Evolutionary conservation across 2,797 vertebrate genomes (phyloP), one percentile per base, ranked within the genome.

Genomic region (Gymnopithys bicolor): DNA sequence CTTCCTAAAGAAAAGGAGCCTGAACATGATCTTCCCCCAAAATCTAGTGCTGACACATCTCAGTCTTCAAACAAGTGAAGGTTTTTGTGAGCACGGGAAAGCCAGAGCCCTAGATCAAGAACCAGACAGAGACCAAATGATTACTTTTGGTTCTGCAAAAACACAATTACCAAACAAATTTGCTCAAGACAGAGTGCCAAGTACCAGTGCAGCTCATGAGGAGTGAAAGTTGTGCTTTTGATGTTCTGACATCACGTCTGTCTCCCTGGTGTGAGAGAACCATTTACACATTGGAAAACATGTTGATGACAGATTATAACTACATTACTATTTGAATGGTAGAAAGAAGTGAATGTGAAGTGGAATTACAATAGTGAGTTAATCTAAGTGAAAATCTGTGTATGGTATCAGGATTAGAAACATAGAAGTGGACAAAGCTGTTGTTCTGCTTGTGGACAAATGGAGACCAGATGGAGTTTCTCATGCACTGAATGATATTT

Each of bases 71-170:
- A 25, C 6, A 30, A 66, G 15, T 10, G 13, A 23, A 35, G 12
- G 30, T 43, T 69, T 25, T 27, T 23, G 39, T 46, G 18, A 67
- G 13, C 23, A 24, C 12, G 19, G 17, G 63, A 69, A 82, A 37
- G 16, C 19, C 35, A 69, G 1, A 21, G 13, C 17, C 32, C n/a
- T 82, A 67, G 27, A 43, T 3, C 0, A 3, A 60, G 28, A 70
- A 9, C 5, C 6, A 8, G n/a, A 83, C 80, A 52, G n/a, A 12
- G 0, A 2, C 5, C 11, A 48, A 45, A 48, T 1, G 0, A 1
- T 45, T 55, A 8, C 33, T 48, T 22, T 5, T 37, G 11, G 11
- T 62, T 39, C 79, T 69, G 30, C 69, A 62, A 1, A 19, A 35
- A 17, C 6, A 5, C 8, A 27, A 2, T 46, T 46, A 41, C 17